Base-by-base conservation (phyloP, 1,140 invertebrate species). In the Ptiloglossa arizonensis region DNA sequence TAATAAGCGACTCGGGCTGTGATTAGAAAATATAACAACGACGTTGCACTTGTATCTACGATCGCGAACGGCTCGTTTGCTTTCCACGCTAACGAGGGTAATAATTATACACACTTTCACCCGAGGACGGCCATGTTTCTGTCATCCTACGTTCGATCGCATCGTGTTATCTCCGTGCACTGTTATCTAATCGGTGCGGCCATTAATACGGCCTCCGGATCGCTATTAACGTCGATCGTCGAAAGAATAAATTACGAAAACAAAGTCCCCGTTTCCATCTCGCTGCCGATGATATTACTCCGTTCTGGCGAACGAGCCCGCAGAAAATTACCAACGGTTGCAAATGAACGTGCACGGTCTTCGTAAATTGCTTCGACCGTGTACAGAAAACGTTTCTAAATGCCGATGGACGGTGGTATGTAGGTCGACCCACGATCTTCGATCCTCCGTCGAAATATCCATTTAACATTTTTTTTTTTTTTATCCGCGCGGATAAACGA, bases 71-170 rank as follows among this genome's bases (percentile, higher is more conserved):
- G 15, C 17, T 6, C 35, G 71, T 2, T 5, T 27, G 60, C 13
- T 32, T 66, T 15, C 54, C 15, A 11, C 41, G 19, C 46, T 77
- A 77, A 77, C 67, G 67, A 77, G 52, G 13, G 13, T 19, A 77
- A 77, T 77, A 62, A 77, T 71, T 69, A 70, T 62, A 35, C 74
- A 62, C 74, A 71, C 74, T 77, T 77, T 77, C 74, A 70, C 67
- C 22, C 8, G 56, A 56, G n/a, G 74, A 75, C 56, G 32, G 66
- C 41, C 22, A 19, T 70, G 64, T 77, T 62, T 77, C 74, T 77
- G 66, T 70, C 74, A 62, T 77, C 67, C 56, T 8, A 11, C 19
- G 6, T 77, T 60, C 54, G 74, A 77, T 50, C 3, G 35, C 74
- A 52, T 41, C 74, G 74, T 56, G 15, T 56, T 56, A 56, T 56